Conservation (phyloP, 2,113 vertebrate species). For the Mellivora capensis region DNA sequence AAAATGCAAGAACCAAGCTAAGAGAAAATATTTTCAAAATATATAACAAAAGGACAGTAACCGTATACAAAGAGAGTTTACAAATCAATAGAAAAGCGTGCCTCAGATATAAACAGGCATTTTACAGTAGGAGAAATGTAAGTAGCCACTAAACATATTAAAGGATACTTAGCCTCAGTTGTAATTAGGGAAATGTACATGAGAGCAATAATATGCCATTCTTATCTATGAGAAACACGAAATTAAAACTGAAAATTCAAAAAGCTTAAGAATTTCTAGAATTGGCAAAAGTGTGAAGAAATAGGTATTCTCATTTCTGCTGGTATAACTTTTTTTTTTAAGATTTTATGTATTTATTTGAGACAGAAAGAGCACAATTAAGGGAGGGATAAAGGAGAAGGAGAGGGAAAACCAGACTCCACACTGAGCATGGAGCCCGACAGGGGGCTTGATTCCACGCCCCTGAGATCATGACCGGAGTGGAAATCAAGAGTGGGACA, state of each 20-base stretch:
- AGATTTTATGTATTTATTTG: not conserved
- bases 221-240: not conserved
- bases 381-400: not conserved
- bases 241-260: not conserved
- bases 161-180: not conserved
- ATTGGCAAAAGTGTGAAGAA: not conserved
- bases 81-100: not conserved
- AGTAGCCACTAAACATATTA: not conserved
- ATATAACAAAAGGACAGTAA: not conserved
- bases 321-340: not conserved
- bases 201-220: not conserved
- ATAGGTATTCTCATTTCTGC: not conserved
- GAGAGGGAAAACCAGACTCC: not conserved
- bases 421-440: not conserved
- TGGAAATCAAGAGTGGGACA: not conserved
- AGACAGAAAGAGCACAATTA: not conserved
- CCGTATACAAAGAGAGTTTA: not conserved
- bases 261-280: constrained; percentile 2
- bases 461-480: not conserved
- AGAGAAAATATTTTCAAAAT: constrained; percentile 26
- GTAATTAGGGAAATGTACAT: not conserved
- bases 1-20: not conserved
- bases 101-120: not conserved
- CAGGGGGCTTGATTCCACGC: not conserved
- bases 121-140: not conserved